These are phyloP conservation scores for Drosophila sucinea DNA, from an alignment of 1,140 invertebrate genomes.

Conservation along the genomic window DNA sequence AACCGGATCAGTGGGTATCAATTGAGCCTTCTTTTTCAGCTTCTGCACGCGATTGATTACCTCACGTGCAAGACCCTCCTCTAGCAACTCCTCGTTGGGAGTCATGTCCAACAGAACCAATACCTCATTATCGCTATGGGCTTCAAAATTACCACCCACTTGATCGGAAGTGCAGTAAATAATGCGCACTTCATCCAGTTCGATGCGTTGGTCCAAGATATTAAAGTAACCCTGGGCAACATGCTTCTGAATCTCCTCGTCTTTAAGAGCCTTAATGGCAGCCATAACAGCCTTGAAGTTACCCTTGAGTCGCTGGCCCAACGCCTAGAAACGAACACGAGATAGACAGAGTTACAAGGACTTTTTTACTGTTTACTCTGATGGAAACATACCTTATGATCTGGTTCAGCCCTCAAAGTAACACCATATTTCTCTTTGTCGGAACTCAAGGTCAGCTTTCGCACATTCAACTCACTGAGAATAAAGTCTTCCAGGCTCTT, in stretches of 20 bases:
- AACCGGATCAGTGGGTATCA: slow-evolving; percentile 96
- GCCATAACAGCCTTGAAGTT: slow-evolving; percentile 94
- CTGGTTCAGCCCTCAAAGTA: slow-evolving; percentile 95
- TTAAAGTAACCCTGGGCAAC: slow-evolving; percentile 88
- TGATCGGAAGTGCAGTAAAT: slow-evolving; percentile 89
- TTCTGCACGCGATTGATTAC: slow-evolving; percentile 98
- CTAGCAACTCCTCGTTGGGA: slow-evolving; percentile 93
- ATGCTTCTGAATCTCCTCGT: slow-evolving; percentile 92
- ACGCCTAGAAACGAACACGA: slow-evolving; percentile 71
- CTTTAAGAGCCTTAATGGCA: slow-evolving; percentile 91
- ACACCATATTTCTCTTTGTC: slow-evolving; percentile 98
- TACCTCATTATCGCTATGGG: slow-evolving; percentile 95
- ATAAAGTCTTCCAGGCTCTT: slow-evolving; percentile 93
- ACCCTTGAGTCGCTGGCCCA: slow-evolving; percentile 94
- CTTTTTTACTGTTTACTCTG: background rate
- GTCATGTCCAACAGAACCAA: slow-evolving; percentile 91
- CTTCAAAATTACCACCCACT: slow-evolving; percentile 89
- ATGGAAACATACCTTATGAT: slow-evolving; percentile 86
- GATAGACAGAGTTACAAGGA: background rate
- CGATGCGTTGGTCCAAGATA: slow-evolving; percentile 90
- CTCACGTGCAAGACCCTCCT: slow-evolving; percentile 96
- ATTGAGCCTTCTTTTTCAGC: slow-evolving; percentile 96
- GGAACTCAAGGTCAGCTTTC: slow-evolving; percentile 92
- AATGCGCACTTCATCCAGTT: slow-evolving; percentile 92
- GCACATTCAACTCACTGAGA: slow-evolving; percentile 97